Evolutionary conservation across 2,797 vertebrate genomes (phyloP).

Genomic region (Schizopygopsis pylzovi): DNA sequence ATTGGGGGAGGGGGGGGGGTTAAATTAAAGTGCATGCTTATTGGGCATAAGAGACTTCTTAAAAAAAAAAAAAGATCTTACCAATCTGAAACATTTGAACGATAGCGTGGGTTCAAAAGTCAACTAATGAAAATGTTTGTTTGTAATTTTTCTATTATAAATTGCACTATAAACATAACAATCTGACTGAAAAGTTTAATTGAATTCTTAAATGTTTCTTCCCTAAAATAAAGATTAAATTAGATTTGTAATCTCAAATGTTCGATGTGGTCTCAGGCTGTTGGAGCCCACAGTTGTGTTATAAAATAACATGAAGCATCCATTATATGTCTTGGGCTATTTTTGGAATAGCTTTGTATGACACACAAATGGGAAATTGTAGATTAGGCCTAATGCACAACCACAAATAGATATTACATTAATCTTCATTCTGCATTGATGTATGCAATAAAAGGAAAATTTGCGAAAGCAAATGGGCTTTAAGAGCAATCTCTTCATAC

Average conservation of each 20-base stretch:
- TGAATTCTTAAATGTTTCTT: neutral
- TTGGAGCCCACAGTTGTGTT: neutral
- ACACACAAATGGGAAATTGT: neutral
- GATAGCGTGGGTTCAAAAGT: neutral
- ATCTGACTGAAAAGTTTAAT: neutral
- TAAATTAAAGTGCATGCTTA: neutral
- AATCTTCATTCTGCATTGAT: neutral
- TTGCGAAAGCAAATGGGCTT: neutral
- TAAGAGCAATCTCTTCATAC: conserved; percentile 15
- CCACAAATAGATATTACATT: neutral
- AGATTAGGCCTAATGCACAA: neutral
- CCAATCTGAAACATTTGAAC: neutral
- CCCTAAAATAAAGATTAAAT: neutral
- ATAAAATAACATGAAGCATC: neutral
- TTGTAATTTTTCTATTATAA: neutral
- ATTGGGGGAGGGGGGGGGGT: no score
- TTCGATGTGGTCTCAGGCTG: neutral
- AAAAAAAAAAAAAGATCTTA: neutral
- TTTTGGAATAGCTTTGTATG: conserved; percentile 12
- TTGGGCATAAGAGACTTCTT: no score
- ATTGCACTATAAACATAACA: neutral
- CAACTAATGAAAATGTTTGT: neutral
- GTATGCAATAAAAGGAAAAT: neutral
- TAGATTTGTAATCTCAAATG: neutral
- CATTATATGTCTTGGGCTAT: neutral